A percentile compares a stretch with the other conserved stretches of the same genome.
These are phyloP conservation scores for Hemibagrus guttatus DNA, from an alignment of 2,797 vertebrate genomes.

Conservation along the genomic window DNA sequence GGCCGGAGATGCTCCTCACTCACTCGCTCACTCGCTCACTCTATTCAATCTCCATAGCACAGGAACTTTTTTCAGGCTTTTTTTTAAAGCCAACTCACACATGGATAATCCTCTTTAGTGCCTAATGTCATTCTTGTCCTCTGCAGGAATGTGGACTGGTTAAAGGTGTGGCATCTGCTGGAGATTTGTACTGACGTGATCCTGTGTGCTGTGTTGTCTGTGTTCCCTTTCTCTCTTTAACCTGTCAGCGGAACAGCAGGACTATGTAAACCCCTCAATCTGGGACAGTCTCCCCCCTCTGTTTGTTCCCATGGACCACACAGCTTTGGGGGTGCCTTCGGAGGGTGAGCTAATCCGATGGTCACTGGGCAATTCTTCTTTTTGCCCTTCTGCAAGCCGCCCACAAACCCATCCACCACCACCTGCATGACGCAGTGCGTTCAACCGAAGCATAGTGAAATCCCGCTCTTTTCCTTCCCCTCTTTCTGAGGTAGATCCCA, in stretches of 20 bases:
- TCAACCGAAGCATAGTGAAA: slow-evolving; percentile 59
- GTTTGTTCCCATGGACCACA: slow-evolving; percentile 77
- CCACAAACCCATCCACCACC: slow-evolving; percentile 56
- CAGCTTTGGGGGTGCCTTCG: slow-evolving; percentile 69
- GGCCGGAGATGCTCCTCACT: neutral
- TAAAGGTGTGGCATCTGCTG: slow-evolving; percentile 68
- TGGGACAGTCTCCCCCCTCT: slow-evolving; percentile 80
- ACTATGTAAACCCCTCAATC: slow-evolving; percentile 74
- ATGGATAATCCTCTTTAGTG: slow-evolving; percentile 73
- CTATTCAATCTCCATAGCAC: slow-evolving; percentile 16
- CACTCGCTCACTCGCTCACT: neutral
- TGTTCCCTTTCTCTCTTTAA: slow-evolving; percentile 42
- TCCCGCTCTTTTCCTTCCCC: slow-evolving; percentile 43
- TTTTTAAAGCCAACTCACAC: slow-evolving; percentile 60
- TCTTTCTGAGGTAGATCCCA: slow-evolving; percentile 33
- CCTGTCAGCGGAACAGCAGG: slow-evolving; percentile 78
- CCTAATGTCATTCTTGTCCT: slow-evolving; percentile 67
- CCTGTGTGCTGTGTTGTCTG: slow-evolving; percentile 51
- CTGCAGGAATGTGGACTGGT: slow-evolving; percentile 72
- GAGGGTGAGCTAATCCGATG: slow-evolving; percentile 80
- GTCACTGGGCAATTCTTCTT: slow-evolving; percentile 59
- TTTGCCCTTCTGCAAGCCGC: slow-evolving; percentile 33
- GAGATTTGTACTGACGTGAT: slow-evolving; percentile 60
- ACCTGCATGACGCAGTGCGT: slow-evolving; percentile 73
- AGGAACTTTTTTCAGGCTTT: slow-evolving; percentile 16